Percentiles rank a stretch among this genome's conserved stretches.
Conservation (phyloP, 2,113 vertebrate species). For the Leptodactylus fuscus region DNA sequence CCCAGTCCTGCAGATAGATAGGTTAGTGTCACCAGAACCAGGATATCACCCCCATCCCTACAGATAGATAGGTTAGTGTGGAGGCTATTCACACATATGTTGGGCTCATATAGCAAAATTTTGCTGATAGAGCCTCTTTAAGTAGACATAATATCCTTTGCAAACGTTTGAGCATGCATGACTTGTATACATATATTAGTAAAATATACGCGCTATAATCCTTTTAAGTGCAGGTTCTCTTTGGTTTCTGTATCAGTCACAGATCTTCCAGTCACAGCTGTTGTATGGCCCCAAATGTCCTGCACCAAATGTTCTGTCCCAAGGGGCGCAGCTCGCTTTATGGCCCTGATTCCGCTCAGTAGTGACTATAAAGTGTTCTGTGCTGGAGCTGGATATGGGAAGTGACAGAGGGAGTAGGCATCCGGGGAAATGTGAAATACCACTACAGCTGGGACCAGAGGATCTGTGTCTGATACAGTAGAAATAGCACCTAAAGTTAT, state of each 20-base stretch:
- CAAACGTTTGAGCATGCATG: no score
- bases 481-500: neutral
- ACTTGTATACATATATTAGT: no score
- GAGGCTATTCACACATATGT: no score
- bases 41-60: no score
- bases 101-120: no score
- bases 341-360: neutral
- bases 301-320: neutral
- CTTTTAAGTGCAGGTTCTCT: neutral
- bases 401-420: neutral
- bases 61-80: no score
- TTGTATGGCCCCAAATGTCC: neutral
- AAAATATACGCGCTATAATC: neutral
- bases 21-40: no score
- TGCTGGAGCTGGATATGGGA: neutral
- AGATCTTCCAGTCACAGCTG: neutral
- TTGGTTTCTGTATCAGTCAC: neutral
- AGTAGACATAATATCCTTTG: no score
- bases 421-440: neutral
- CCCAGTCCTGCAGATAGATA: no score
- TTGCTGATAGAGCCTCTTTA: no score
- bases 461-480: neutral
- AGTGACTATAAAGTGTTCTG: neutral
- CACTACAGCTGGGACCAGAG: neutral
- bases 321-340: neutral